Conservation (phyloP, 2,797 vertebrate genomes). For the Neostethus bicornis region DNA sequence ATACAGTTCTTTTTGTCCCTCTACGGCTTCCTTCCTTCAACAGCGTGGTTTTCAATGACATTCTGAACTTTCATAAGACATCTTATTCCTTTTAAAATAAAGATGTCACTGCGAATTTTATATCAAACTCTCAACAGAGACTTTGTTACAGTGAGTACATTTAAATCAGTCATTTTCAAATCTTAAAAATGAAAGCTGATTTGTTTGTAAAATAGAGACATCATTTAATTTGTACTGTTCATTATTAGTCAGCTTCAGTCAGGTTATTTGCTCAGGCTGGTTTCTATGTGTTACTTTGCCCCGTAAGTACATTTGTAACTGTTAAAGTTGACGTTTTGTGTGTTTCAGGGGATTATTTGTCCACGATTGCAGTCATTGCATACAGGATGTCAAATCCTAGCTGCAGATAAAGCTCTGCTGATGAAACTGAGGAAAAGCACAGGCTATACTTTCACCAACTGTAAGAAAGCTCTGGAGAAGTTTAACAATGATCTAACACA, state of each 20-base stretch:
- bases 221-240: background rate
- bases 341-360: constrained; percentile 48
- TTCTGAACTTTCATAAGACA: constrained; percentile 45
- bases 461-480: constrained; percentile 89
- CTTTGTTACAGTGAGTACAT: constrained; percentile 64
- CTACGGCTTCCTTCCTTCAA: constrained; percentile 53
- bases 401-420: constrained; percentile 84
- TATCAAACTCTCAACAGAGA: constrained; percentile 59
- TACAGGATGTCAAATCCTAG: constrained; percentile 61
- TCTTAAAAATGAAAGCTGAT: background rate
- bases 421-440: constrained; percentile 87
- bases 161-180: background rate
- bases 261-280: background rate
- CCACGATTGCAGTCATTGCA: constrained; percentile 70
- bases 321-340: background rate
- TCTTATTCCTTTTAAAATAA: background rate
- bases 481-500: constrained; percentile 84
- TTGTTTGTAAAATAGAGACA: constrained; percentile 1
- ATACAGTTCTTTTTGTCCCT: constrained; percentile 18
- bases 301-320: background rate
- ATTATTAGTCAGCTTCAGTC: background rate
- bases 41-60: constrained; percentile 79
- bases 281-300: no score
- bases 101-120: constrained; percentile 70
- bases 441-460: constrained; percentile 91